A percentile compares a stretch with the other conserved stretches of the same genome.
phyloP scores from a whole-genome alignment of 2,797 vertebrate species.

The Alcedo atthis region DNA sequence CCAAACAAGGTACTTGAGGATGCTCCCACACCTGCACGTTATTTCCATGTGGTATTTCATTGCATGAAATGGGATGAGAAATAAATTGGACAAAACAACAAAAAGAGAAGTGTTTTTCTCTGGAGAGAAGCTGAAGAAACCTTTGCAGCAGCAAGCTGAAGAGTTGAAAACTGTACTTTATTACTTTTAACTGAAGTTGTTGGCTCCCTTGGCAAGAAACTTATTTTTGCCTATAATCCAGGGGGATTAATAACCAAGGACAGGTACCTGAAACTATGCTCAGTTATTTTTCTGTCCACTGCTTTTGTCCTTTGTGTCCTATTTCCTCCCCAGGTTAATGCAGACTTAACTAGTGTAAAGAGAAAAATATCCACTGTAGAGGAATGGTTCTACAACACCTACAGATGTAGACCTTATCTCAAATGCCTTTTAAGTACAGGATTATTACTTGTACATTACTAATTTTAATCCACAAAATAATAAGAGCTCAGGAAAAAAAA shows the following conservation, averaged over 20 bases:
- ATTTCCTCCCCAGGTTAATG: not conserved
- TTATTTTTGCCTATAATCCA: not conserved
- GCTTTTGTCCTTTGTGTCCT: not conserved
- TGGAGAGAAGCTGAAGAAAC: not conserved
- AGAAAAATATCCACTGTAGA: accelerated
- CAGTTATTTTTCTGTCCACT: accelerated
- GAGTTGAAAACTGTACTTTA: accelerated
- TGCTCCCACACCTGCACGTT: accelerated
- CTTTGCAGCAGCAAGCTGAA: accelerated
- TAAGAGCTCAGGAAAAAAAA: not conserved
- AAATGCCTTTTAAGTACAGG: not conserved
- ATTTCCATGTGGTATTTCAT: accelerated
- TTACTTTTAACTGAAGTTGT: not conserved
- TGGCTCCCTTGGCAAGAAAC: too few relatives aligned
- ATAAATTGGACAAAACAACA: too few relatives aligned
- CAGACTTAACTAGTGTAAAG: not conserved
- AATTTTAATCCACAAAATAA: not conserved
- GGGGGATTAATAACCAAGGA: not conserved
- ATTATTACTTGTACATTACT: constrained; percentile 3
- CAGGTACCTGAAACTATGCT: not conserved
- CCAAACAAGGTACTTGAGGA: accelerated
- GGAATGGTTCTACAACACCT: not conserved
- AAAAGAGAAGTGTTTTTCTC: accelerated
- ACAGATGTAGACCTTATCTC: not conserved
- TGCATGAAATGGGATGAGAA: accelerated